These are phyloP conservation scores for Crotalus viridis DNA, from an alignment of 2,113 vertebrate species.

Conservation along the genomic window DNA sequence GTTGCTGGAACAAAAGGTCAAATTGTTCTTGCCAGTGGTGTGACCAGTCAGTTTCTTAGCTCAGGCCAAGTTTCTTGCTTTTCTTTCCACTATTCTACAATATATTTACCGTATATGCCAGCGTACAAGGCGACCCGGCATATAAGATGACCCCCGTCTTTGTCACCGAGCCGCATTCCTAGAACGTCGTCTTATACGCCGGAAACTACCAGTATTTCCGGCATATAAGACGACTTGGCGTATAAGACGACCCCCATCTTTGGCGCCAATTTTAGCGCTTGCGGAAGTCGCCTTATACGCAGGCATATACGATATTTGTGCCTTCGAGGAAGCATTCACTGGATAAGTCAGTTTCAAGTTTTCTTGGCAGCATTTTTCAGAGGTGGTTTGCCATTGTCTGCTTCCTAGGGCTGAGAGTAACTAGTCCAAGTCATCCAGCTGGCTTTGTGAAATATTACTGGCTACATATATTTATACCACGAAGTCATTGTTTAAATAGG, in stretches of 20 bases:
- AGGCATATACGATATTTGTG: too few species aligned
- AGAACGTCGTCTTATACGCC: too few species aligned
- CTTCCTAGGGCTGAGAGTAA: not conserved
- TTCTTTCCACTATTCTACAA: not conserved
- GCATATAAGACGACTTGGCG: too few species aligned
- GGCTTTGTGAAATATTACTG: not conserved
- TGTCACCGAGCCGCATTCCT: too few species aligned
- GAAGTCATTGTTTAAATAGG: not conserved
- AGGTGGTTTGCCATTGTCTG: not conserved
- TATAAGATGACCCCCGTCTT: too few species aligned
- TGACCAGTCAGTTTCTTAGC: not conserved
- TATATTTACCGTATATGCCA: not conserved
- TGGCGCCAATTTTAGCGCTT: too few species aligned
- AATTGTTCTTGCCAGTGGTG: not conserved
- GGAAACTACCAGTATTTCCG: too few species aligned
- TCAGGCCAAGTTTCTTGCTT: not conserved
- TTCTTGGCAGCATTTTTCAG: not conserved
- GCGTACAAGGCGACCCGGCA: too few species aligned
- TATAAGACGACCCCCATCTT: too few species aligned
- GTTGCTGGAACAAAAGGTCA: not conserved
- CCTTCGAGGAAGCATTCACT: not conserved
- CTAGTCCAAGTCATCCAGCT: not conserved
- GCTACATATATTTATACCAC: not conserved
- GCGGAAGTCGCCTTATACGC: too few species aligned
- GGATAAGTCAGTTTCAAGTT: not conserved